Percentiles rank a stretch among this genome's conserved stretches.
phyloP scores from a whole-genome alignment of 2,797 vertebrate genomes.

The Carcharodon carcharias region DNA sequence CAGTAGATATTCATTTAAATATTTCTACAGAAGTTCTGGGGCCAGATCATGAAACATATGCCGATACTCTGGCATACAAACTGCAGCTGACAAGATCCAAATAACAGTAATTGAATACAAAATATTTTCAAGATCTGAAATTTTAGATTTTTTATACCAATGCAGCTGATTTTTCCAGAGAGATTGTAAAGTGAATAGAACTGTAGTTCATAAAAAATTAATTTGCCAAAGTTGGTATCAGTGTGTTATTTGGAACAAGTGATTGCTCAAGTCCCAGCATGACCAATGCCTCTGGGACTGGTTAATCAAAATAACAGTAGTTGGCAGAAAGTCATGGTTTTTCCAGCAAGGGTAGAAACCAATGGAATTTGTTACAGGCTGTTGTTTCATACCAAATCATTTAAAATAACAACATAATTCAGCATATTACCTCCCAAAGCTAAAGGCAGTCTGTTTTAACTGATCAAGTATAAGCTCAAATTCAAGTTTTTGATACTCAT shows the following conservation, averaged over 20 bases:
- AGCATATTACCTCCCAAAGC: not conserved
- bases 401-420: not conserved
- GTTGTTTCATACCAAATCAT: not conserved
- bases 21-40: not conserved
- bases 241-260: not conserved
- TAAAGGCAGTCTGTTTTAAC: not conserved
- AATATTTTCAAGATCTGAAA: not conserved
- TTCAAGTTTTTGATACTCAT: not conserved
- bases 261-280: not conserved
- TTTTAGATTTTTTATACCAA: not conserved
- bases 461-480: not conserved
- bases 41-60: not conserved
- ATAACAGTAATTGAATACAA: not conserved
- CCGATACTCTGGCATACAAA: too few relatives aligned
- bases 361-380: not conserved
- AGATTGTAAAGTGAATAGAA: not conserved
- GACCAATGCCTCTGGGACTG: not conserved
- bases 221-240: not conserved
- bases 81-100: not conserved
- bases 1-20: not conserved
- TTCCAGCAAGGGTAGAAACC: not conserved
- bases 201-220: not conserved
- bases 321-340: not conserved
- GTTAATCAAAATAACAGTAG: not conserved
- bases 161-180: not conserved